A percentile compares a stretch with the other conserved stretches of the same genome.
phyloP scores from a whole-genome alignment of 2,888 invertebrate genomes.

The Hipparchia sbordonii region DNA sequence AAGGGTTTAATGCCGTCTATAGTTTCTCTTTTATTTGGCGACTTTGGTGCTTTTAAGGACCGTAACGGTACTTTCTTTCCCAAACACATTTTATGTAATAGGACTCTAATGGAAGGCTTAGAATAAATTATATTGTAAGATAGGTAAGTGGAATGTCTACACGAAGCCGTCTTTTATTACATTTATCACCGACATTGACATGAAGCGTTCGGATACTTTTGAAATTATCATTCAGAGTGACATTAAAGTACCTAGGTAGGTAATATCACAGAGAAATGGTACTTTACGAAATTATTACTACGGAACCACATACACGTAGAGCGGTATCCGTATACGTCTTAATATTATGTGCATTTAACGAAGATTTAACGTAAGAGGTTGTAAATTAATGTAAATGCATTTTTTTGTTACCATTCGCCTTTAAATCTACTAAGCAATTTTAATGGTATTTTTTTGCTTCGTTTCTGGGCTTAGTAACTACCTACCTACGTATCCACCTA shows the following conservation, averaged over 20 bases:
- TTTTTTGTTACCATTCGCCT: too few species aligned
- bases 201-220: conserved; percentile 39
- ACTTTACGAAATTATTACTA: too few species aligned
- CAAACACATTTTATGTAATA: conserved; percentile 59
- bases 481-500: too few species aligned
- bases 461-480: too few species aligned
- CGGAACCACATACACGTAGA: too few species aligned
- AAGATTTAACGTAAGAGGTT: too few species aligned
- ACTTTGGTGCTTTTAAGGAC: conserved; percentile 49
- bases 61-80: conserved; percentile 68
- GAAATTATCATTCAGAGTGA: not conserved
- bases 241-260: not conserved
- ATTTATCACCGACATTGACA: conserved; percentile 51
- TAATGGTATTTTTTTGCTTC: too few species aligned
- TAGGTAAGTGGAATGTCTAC: conserved; percentile 59
- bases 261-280: too few species aligned
- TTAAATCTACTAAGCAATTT: too few species aligned
- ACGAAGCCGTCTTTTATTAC: conserved; percentile 46
- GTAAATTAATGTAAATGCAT: too few species aligned
- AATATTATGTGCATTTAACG: too few species aligned
- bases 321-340: too few species aligned
- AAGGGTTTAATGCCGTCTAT: conserved; percentile 72
- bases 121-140: conserved; percentile 52
- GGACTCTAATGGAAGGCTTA: conserved; percentile 58
- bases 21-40: conserved; percentile 70